A percentile compares a stretch with the other conserved stretches of the same genome.
phyloP scores from a whole-genome alignment of 1,140 invertebrate species.

The Anastrepha obliqua region DNA sequence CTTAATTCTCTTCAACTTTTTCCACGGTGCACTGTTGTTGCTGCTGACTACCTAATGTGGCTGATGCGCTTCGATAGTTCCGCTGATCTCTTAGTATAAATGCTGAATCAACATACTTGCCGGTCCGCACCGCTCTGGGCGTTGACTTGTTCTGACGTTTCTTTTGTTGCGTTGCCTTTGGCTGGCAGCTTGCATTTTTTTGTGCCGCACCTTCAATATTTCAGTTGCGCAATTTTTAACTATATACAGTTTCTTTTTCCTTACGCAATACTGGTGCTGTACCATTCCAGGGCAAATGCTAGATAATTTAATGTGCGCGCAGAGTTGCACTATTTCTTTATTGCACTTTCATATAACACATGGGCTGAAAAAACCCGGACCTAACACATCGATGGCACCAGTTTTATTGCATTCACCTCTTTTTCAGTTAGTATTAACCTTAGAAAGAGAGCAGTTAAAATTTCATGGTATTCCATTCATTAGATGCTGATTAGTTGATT shows the following conservation, averaged over 20 bases:
- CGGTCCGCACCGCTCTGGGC: background rate
- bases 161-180: background rate
- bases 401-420: too few relatives aligned
- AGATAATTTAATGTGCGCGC: background rate
- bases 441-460: too few relatives aligned
- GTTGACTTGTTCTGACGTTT: conserved; percentile 8
- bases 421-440: too few relatives aligned
- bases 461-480: too few relatives aligned
- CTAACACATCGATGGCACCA: too few relatives aligned
- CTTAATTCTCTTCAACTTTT: background rate
- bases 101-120: background rate
- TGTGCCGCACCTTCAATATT: background rate
- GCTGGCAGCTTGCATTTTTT: background rate
- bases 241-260: background rate
- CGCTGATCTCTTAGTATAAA: background rate
- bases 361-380: too few relatives aligned
- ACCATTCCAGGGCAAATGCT: background rate
- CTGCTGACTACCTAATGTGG: conserved; percentile 19
- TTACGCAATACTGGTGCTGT: background rate
- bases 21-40: background rate
- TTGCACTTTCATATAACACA: too few relatives aligned
- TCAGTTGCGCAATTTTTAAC: background rate
- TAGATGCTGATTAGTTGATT: too few relatives aligned
- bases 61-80: background rate
- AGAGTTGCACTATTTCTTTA: too few relatives aligned